Evolutionary conservation across 2,888 invertebrate genomes (phyloP), one percentile per base, ranked within the genome.

Genomic region (Cheilosia scutellata): DNA sequence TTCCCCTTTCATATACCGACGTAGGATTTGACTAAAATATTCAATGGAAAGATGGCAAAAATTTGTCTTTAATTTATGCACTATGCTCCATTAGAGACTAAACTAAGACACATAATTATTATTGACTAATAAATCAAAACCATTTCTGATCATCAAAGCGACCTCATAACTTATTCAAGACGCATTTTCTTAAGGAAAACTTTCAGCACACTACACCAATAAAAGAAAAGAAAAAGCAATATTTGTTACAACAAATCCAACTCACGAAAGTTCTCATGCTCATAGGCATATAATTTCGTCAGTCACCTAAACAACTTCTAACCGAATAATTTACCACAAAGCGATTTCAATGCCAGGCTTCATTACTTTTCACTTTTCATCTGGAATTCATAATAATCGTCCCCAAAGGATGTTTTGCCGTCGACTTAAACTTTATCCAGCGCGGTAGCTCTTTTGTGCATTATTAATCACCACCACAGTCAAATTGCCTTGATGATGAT

Each of bases 321-420:
- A 86, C 31, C 77, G 57, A 86, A 82, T 82, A 72, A 82, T 77
- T 60, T 68, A 72, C 71, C 72, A 53, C 63, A 62, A 77, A 82
- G 51, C 27, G 60, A 70, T 47, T 42, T 62, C 62, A 49, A 76
- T 82, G 71, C 25, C 27, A 76, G 60, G 71, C 37, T 72, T 82
- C 86, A 86, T 86, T 86, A 82, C 86, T 86, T 86, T 86, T 86
- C 86, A 86, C 82, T 86, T 82, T 86, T 86, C 82, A 86, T 86
- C 76, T 68, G 20, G 62, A 82, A 76, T 86, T 86, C 86, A 86
- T 68, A 76, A 76, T 86, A 86, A 82, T 86, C 66, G 82, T 57
- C 72, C 86, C 80, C 84, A 65, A 84, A 66, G 84, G 79, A 75
- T 42, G 40, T 68, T 47, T 83, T 44, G n/a, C 16, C 53, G 9